These are phyloP conservation scores for Perithous albicinctus DNA, from an alignment of 2,888 invertebrate genomes.

Conservation along the genomic window DNA sequence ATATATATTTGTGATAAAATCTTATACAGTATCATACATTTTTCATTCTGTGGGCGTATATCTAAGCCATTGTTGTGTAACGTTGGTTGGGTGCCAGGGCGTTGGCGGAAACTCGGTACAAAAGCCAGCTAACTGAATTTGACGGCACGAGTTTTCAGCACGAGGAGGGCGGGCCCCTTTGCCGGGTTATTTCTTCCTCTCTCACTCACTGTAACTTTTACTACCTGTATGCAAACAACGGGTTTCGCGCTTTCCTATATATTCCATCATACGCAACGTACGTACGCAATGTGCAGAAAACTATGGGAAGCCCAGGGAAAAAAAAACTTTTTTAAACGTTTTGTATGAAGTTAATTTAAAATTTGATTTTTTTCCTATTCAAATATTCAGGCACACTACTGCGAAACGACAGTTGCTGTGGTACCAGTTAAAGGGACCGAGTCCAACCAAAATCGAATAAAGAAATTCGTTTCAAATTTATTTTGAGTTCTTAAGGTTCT, in stretches of 20 bases:
- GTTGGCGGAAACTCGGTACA: constrained; percentile 66
- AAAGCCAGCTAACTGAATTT: constrained; percentile 74
- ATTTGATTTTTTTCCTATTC: not conserved
- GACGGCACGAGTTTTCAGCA: constrained; percentile 72
- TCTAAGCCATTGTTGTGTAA: constrained; percentile 68
- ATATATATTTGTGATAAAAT: no score
- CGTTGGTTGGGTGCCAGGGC: constrained; percentile 58
- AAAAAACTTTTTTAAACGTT: not conserved
- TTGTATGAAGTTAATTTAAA: not conserved
- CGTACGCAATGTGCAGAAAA: not conserved
- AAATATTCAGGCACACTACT: no score
- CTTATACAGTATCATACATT: no score
- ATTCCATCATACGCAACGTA: not conserved
- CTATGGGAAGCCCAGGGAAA: not conserved
- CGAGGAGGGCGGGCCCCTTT: constrained; percentile 12
- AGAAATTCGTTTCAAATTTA: no score
- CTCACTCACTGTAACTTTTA: not conserved
- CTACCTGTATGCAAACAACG: not conserved
- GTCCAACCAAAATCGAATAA: no score
- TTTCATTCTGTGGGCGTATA: no score
- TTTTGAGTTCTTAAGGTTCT: no score
- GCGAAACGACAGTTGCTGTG: no score
- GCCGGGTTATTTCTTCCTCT: not conserved
- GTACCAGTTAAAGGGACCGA: no score
- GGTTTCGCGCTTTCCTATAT: not conserved